Evolutionary conservation across 92 coral and sea anemone genomes (phyloP), one percentile per base, ranked within the genome.

Genomic region (Hydrozoanthus gracilis): DNA sequence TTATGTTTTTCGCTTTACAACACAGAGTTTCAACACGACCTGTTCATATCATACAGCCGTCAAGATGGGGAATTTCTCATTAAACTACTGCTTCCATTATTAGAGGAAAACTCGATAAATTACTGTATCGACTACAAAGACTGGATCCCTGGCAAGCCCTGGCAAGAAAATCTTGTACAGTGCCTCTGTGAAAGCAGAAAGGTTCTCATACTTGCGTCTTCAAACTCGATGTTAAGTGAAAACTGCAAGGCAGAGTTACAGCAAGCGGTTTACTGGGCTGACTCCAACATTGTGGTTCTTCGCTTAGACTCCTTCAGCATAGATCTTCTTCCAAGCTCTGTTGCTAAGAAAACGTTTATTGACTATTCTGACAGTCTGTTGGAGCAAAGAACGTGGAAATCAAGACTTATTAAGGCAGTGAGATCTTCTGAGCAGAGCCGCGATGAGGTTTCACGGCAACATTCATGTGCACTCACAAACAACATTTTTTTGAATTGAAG

Each of bases 31-130:
- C 58, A 44, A 39, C 70, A 79, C 56, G 84, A 79, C 56, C 52
- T 79, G n/a, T 79, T 79, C 18, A 79, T 79, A 79, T 79, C 84
- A 16, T 79, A 79, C 84, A 79, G 84, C 20, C 71, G 70, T 9
- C 84, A 79, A 62, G 84, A 79, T 65, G 72, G 84, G 35, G 72
- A 79, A 11, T 79, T 79, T n/a, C 73, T 79, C 2, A 62, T 73
- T 17, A 54, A 79, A 47, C 61, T 55, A 2, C 54, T 79, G 10
- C 71, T 79, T 39, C 84, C 84, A 15, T 68, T 79, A 4, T 44
- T 79, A 56, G 73, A 45, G 45, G 9, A 62, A 14, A 16, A 79
- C 18, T 79, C 84, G 7, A 49, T 79, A 65, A 79, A 65, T 45
- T 79, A 79, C 39, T 79, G 71, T 15, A 46, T 79, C 17, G 84